Base-by-base conservation (phyloP, 2,797 vertebrate species). In the Uromys caudimaculatus region DNA sequence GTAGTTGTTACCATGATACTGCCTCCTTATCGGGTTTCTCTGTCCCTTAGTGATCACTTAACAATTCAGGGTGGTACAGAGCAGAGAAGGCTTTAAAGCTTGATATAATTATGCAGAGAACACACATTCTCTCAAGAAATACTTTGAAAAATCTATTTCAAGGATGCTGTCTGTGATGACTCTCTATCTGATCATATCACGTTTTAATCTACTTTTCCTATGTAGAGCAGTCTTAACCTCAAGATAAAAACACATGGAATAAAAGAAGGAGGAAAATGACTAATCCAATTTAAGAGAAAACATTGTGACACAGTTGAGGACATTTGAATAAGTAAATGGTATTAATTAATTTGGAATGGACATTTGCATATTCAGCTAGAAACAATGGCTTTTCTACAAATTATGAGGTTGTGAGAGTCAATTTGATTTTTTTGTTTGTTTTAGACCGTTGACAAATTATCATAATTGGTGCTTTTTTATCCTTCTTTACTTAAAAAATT, bases 121-220 rank as follows among this genome's bases (percentile, higher is more conserved):
- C 23, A 58, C 67, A 69, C 50, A 83, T 62, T 41, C 1, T 89
- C 81, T 82, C 41, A 41, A 50, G 17, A 89, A 82, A 41, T 94
- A 10, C 19, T 50, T 3, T 58, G 52, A 84, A 50, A 77, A 71
- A 67, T 71, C 54, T 21, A 64, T 19, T 90, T 93, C 54, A 76
- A 79, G 94, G 8, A 56, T n/a, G 32, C 0, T 32, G 24, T 1
- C 60, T 54, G n/a, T 82, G 47, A 44, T 85, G 29, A 86, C 67
- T 76, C n/a, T 11, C 32, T 92, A n/a, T 14, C 0, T 1, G 0
- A 91, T 94, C 62, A 96, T 79, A 97, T 98, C 24, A 93, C 95
- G 96, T 98, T 98, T 98, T 95, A 98, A 96, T 98, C 98, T 98
- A 84, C 93, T 98, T 96, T 98, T 96, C 92, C 96, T 14, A 3